Percentiles rank a stretch among this genome's conserved stretches.
phyloP scores from a whole-genome alignment of 2,888 invertebrate species.

The Elmis aenea region DNA sequence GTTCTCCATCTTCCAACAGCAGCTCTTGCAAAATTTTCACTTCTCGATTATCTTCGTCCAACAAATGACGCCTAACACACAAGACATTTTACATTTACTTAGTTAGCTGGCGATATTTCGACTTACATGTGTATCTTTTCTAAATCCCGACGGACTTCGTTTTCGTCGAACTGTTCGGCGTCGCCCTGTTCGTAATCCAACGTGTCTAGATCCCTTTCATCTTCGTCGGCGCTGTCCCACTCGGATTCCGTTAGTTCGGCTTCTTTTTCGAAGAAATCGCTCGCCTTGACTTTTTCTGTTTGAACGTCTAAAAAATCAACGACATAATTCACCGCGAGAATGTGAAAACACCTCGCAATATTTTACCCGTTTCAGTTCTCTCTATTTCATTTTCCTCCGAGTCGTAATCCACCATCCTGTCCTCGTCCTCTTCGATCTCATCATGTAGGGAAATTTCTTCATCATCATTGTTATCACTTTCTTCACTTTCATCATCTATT shows the following conservation, averaged over 20 bases:
- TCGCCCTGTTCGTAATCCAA: slow-evolving; percentile 84
- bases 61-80: slow-evolving; percentile 61
- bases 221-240: slow-evolving; percentile 84
- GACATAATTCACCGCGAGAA: too few relatives aligned
- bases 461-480: slow-evolving; percentile 28
- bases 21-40: slow-evolving; percentile 79
- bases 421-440: slow-evolving; percentile 38
- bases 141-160: slow-evolving; percentile 70
- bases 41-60: slow-evolving; percentile 85
- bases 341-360: too few relatives aligned
- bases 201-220: slow-evolving; percentile 72
- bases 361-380: too few relatives aligned
- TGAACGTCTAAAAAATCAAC: too few relatives aligned
- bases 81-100: slow-evolving; percentile 2
- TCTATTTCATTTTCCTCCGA: slow-evolving; percentile 77
- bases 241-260: slow-evolving; percentile 90
- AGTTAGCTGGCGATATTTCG: slow-evolving; percentile 23
- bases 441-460: slow-evolving; percentile 40
- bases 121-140: slow-evolving; percentile 81
- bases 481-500: slow-evolving; percentile 35
- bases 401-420: slow-evolving; percentile 63
- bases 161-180: slow-evolving; percentile 74
- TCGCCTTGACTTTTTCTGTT: slow-evolving; percentile 45
- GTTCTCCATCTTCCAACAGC: slow-evolving; percentile 84
- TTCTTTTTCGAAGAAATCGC: slow-evolving; percentile 82